Evolutionary conservation across 2,888 invertebrate species (phyloP), one percentile per base, ranked within the genome.

Genomic region (Rhagonycha fulva): DNA sequence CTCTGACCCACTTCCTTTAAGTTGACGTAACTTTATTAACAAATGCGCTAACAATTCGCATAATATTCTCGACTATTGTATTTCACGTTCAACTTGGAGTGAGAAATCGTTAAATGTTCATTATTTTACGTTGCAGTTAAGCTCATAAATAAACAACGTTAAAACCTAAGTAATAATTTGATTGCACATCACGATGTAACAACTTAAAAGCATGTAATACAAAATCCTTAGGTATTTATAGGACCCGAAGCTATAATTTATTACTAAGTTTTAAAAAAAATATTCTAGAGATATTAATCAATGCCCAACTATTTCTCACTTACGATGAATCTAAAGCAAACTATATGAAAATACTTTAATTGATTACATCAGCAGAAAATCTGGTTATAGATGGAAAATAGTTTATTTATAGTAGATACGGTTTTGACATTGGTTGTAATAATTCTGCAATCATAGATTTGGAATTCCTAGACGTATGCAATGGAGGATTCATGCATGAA

Each of bases 1-100:
- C 72, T 72, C 61, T 76, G 76, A 76, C 76, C 76, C 70, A 76
- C 76, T 76, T 76, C 73, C 32, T 26, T 62, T 12, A 67, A 60
- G 66, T 67, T 74, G 69, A 63, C 74, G 70, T 19, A 74, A 74
- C 26, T 66, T 70, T 24, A 24, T 74, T 74, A 74, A 74, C 69
- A 74, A 69, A 70, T 47, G 47, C 67, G 68, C 62, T 73, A 62
- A 28, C 14, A 68, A 28, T 68, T 75, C 68, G 70, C 67, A 71
- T 68, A 67, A 26, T 70, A 28, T 61, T 70, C 70, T 70, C 70
- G n/a, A 24, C 70, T 61, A 24, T 60, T 60, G 70, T 61, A 68
- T 68, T 70, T 60, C 68, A 68, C 68, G 68, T 62, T 72, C 68
- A 14, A n/a, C 19, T 68, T 14, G 19, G 62, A 72, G 68, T 26